A percentile compares a stretch with the other conserved stretches of the same genome.
Evolutionary conservation across 2,797 vertebrate genomes (phyloP).

Genomic region (Pogoniulus pusillus): DNA sequence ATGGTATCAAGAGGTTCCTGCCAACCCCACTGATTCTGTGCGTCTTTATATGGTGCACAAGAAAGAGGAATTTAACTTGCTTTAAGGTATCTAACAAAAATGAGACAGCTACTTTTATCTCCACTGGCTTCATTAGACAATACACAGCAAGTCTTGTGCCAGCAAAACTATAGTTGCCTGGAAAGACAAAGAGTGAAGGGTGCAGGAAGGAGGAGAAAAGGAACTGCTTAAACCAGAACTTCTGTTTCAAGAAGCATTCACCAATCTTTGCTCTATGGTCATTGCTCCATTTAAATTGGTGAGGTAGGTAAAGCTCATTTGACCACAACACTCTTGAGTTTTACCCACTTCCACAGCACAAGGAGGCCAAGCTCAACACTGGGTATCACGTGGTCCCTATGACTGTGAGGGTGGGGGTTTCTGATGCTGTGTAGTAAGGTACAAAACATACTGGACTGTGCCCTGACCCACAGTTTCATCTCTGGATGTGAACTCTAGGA

Average conservation of each 20-base stretch:
- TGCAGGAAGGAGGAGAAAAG: neutral
- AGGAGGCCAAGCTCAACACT: neutral
- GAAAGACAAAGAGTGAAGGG: neutral
- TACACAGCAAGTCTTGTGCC: neutral
- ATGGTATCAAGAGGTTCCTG: neutral
- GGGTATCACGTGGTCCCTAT: neutral
- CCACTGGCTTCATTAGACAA: neutral
- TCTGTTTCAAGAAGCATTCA: neutral
- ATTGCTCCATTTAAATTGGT: neutral
- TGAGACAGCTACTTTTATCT: neutral
- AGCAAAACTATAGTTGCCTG: neutral
- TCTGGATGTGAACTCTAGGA: neutral
- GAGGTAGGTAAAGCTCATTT: neutral
- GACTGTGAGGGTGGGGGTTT: neutral
- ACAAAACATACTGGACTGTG: neutral
- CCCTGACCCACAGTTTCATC: slow-evolving; percentile 16
- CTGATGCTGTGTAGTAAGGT: neutral
- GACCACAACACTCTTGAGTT: neutral
- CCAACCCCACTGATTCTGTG: neutral
- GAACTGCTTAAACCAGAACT: neutral
- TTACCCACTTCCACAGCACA: neutral
- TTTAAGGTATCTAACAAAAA: neutral
- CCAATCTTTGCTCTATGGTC: neutral
- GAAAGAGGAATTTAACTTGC: neutral
- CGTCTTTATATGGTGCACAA: neutral